These are phyloP conservation scores for Euleptes europaea DNA, from an alignment of 2,113 vertebrate genomes.

Conservation along the genomic window DNA sequence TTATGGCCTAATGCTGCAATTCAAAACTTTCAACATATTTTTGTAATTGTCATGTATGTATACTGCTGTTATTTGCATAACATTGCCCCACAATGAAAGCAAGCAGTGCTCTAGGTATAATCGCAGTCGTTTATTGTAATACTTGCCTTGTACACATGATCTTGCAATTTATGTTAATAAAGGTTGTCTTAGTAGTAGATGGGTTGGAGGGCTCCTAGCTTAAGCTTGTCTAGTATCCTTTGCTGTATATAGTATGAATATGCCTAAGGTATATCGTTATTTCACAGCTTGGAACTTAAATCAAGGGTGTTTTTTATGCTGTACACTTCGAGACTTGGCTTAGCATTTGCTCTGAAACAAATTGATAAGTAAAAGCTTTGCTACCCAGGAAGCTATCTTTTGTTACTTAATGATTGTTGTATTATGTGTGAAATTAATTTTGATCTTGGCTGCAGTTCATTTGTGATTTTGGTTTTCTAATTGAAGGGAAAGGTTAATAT, in stretches of 20 bases:
- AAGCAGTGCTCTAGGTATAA: background rate
- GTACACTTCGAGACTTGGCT: slow-evolving; percentile 17
- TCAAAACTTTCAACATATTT: background rate
- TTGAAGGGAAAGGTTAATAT: background rate
- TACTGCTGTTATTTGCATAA: background rate
- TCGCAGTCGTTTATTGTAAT: background rate
- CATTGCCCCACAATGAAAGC: background rate
- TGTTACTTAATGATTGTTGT: background rate
- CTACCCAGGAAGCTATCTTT: background rate
- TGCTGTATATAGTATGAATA: slow-evolving; percentile 23
- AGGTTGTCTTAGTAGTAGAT: slow-evolving; percentile 28
- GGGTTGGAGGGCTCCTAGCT: slow-evolving; percentile 42
- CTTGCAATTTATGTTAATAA: slow-evolving; percentile 14
- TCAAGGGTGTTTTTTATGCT: slow-evolving; percentile 28
- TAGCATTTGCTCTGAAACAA: background rate
- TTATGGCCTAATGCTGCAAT: background rate
- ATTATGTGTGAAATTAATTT: background rate
- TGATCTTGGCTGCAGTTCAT: background rate
- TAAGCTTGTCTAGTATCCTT: slow-evolving; percentile 59
- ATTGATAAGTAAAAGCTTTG: background rate
- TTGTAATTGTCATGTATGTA: background rate
- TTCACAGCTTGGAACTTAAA: slow-evolving; percentile 50
- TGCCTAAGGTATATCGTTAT: slow-evolving; percentile 51
- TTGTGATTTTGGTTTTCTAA: background rate
- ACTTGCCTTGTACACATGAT: background rate